phyloP scores from a whole-genome alignment of 2,888 invertebrate genomes.

The Yponomeuta plumbellus region DNA sequence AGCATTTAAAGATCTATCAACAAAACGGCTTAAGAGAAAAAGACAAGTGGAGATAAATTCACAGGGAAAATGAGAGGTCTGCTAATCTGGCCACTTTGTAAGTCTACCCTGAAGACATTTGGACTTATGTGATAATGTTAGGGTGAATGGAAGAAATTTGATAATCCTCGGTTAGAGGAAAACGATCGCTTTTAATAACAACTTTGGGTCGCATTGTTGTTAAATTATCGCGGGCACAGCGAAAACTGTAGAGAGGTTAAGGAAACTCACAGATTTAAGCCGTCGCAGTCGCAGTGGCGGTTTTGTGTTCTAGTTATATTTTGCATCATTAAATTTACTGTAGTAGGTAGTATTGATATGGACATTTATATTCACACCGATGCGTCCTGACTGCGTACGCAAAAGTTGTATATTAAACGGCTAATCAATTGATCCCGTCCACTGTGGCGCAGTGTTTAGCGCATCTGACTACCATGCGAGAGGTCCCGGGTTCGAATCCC shows the following conservation, averaged over 20 bases:
- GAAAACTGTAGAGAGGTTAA: constrained; percentile 34
- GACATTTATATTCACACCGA: no score
- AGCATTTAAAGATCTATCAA: constrained; percentile 13
- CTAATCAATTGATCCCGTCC: no score
- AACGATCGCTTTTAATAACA: constrained; percentile 72
- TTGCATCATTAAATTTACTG: no score
- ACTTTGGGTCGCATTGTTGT: constrained; percentile 61
- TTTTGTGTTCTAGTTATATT: no score
- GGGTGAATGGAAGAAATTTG: constrained; percentile 70
- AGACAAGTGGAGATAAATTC: constrained; percentile 25
- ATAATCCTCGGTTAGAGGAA: constrained; percentile 69
- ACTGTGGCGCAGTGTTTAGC: no score
- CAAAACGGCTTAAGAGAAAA: background rate
- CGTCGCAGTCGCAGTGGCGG: no score
- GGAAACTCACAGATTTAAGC: no score
- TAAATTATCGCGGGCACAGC: constrained; percentile 48
- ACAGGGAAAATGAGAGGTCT: constrained; percentile 28
- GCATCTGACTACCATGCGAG: no score
- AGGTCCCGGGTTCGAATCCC: no score
- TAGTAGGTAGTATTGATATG: no score
- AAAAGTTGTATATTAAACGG: no score
- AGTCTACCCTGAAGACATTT: constrained; percentile 63
- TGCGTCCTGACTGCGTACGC: no score
- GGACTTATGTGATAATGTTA: constrained; percentile 73
- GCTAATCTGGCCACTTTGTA: constrained; percentile 31